Evolutionary conservation across 2,888 invertebrate species (phyloP), one percentile per base, ranked within the genome.

Genomic region (Hyppa rectilinea): DNA sequence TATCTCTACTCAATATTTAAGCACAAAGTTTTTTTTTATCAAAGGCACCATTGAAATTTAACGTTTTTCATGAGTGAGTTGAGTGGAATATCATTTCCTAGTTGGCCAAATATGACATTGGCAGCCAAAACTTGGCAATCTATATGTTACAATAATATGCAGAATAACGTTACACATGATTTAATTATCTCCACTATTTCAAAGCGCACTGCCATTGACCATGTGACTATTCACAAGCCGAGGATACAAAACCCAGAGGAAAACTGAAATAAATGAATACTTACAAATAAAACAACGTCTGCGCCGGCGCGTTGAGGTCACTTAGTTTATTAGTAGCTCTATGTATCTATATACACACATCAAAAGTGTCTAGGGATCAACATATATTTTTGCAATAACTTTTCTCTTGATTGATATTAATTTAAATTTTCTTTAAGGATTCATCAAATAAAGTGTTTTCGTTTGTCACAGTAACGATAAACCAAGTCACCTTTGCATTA

Each of bases 91-190:
- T 34, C 20, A 7, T 31, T 64, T 26, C 4, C 7, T 17, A 29
- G 17, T 31, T 60, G 5, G 31, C 31, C 55, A 62, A 55, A 29
- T 12, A 60, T 40, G 38, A 14, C 43, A 26, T 60, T 60, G 64
- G 64, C 40, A 64, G 14, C 3, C 9, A 34, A 23, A 43, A 36
- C 64, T 43, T 43, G 60, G 43, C 64, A 43, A 34, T 61, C 17
- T 34, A 26, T 38, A 26, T 38, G 9, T 14, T 4, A 23, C 47
- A 47, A 23, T 23, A 23, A 23, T 45, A 23, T 47, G 36, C 14
- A n/a, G 29, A 62, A 60, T 31, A 60, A 9, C 17, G 10, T 17
- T 10, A 12, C 3, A 38, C 7, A 20, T 2, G 2, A 36, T 36
- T 45, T 23, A 17, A 5, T 31, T 12, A 29, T 2, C 29, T 43